Percentiles rank a stretch among this genome's conserved stretches.
Evolutionary conservation across 2,888 invertebrate genomes (phyloP).

Genomic region (Amaurobius ferox): DNA sequence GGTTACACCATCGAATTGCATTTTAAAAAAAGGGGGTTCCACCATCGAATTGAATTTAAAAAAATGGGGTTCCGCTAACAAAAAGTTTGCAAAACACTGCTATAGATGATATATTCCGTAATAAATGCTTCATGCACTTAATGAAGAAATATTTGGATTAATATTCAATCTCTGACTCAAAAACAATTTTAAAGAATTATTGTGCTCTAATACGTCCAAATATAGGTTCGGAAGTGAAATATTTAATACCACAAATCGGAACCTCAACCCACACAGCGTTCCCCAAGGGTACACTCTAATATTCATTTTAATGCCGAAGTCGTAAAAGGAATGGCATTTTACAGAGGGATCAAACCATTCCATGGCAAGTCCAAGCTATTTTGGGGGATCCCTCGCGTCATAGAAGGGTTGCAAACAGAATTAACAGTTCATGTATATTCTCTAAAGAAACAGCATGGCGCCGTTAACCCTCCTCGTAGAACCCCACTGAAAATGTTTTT

Average conservation of each 20-base stretch:
- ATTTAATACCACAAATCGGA: constrained; percentile 34
- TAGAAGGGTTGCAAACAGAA: not conserved
- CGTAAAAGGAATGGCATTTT: constrained; percentile 31
- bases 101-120: no score
- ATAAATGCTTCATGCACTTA: no score
- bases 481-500: constrained; percentile 28
- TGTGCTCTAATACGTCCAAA: constrained; percentile 15
- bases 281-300: constrained; percentile 20
- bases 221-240: constrained; percentile 14
- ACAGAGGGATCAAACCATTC: constrained; percentile 8
- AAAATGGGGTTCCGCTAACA: no score
- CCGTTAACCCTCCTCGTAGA: constrained; percentile 8
- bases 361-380: constrained; percentile 24
- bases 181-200: no score
- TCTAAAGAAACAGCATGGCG: not conserved
- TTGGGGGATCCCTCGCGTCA: not conserved
- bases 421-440: constrained; percentile 28
- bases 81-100: no score
- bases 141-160: no score
- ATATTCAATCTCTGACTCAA: no score
- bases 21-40: no score
- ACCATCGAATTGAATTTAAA: no score
- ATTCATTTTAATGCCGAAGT: constrained; percentile 44
- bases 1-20: no score
- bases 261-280: not conserved